These are phyloP conservation scores for Drosophila trapezifrons DNA, from an alignment of 1,140 invertebrate species.

Conservation along the genomic window DNA sequence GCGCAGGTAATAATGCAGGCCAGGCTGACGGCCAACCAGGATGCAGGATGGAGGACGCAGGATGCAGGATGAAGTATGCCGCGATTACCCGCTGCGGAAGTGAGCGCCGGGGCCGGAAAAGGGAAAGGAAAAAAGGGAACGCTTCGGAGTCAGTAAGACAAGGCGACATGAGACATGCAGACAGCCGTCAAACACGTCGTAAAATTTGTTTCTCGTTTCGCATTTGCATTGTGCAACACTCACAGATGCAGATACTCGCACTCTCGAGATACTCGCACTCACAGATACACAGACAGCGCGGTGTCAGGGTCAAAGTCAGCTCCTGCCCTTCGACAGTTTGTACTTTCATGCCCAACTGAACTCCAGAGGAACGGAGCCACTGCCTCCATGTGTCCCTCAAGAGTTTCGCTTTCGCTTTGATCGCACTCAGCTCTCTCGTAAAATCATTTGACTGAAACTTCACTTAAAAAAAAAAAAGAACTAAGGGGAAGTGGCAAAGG, in stretches of 20 bases:
- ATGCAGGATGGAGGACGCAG: slow-evolving; percentile 34
- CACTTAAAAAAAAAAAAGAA: slow-evolving; percentile 12
- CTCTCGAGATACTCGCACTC: slow-evolving; percentile 15
- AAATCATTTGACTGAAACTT: slow-evolving; percentile 55
- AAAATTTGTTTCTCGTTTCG: slow-evolving; percentile 80
- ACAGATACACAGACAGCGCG: slow-evolving; percentile 28
- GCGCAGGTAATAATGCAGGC: slow-evolving; percentile 74
- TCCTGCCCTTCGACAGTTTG: slow-evolving; percentile 59
- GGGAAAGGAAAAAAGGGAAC: slow-evolving; percentile 10
- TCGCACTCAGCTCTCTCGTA: slow-evolving; percentile 42
- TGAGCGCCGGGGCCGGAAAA: slow-evolving; percentile 52
- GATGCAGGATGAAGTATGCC: slow-evolving; percentile 27
- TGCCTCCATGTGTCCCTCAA: slow-evolving; percentile 33
- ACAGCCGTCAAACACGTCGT: slow-evolving; percentile 80
- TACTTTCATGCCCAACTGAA: slow-evolving; percentile 66
- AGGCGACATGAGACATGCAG: slow-evolving; percentile 41
- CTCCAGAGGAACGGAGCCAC: slow-evolving; percentile 10
- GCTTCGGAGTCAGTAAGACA: slow-evolving; percentile 38
- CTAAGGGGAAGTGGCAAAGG: not conserved
- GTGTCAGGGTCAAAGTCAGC: slow-evolving; percentile 80
- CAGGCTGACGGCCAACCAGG: slow-evolving; percentile 38
- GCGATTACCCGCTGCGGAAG: slow-evolving; percentile 61
- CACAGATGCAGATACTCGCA: slow-evolving; percentile 31
- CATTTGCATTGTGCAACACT: slow-evolving; percentile 77
- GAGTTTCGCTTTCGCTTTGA: slow-evolving; percentile 57